These are phyloP conservation scores for Anhinga rufa DNA, from an alignment of 2,113 vertebrate genomes.

Conservation along the genomic window DNA sequence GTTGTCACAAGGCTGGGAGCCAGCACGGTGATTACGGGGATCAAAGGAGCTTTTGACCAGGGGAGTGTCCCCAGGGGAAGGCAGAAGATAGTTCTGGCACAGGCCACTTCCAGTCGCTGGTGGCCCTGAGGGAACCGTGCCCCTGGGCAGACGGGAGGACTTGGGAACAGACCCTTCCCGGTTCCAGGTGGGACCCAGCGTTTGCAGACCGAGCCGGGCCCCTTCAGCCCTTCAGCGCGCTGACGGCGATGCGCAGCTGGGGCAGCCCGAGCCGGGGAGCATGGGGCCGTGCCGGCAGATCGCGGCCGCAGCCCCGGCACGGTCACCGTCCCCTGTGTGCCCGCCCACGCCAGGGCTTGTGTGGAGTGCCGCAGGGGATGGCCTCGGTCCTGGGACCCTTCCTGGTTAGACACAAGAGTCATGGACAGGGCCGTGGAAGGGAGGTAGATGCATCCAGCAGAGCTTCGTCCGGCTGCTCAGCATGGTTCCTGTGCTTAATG, in stretches of 20 bases:
- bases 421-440: neutral
- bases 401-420: fast-evolving
- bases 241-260: conserved; percentile 28
- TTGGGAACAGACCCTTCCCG: neutral
- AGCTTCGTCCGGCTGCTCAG: neutral
- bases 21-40: neutral
- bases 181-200: conserved; percentile 13
- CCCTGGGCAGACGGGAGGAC: neutral
- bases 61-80: neutral
- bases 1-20: neutral
- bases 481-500: fast-evolving
- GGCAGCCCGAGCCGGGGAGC: neutral
- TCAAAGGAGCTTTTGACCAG: neutral
- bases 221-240: conserved; percentile 7
- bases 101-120: neutral
- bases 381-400: neutral
- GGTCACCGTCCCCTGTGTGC: neutral
- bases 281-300: neutral
- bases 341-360: neutral
- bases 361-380: too few relatives aligned
- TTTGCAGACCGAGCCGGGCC: conserved; percentile 20
- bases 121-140: neutral
- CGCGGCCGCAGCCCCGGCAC: neutral
- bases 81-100: neutral
- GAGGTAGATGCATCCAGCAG: neutral